A percentile compares a stretch with the other conserved stretches of the same genome.
These are phyloP conservation scores for Tetranychus truncatus DNA, from an alignment of 2,888 invertebrate genomes.

Conservation along the genomic window DNA sequence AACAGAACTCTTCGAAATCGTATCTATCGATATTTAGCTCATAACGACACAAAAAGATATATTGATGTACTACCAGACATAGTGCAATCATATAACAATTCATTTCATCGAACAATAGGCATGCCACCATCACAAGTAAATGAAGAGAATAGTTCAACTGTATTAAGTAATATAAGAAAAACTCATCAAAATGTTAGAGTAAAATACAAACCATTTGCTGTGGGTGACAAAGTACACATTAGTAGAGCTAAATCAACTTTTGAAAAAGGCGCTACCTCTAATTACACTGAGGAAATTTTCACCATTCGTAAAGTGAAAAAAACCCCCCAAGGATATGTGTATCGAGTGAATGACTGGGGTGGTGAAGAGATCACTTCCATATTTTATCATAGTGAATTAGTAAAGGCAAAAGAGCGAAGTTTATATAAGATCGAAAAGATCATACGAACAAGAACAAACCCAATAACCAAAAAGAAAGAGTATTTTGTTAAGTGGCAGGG, in stretches of 20 bases:
- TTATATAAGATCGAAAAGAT: neutral
- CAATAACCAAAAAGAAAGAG: neutral
- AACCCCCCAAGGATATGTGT: neutral
- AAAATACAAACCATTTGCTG: too few species aligned
- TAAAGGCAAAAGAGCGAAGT: neutral
- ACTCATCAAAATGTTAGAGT: too few species aligned
- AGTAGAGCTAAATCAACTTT: too few species aligned
- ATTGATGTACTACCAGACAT: slow-evolving; percentile 12
- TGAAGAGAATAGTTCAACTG: too few species aligned
- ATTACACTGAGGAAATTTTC: neutral
- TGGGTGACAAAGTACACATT: too few species aligned
- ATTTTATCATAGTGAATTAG: neutral
- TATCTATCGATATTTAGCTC: slow-evolving; percentile 28
- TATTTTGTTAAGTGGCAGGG: neutral
- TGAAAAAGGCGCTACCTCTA: neutral
- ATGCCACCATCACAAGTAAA: slow-evolving; percentile 8
- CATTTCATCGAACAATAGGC: slow-evolving; percentile 10
- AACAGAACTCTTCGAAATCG: slow-evolving; percentile 26
- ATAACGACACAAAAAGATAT: slow-evolving; percentile 25
- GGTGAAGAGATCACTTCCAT: neutral
- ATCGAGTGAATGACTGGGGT: neutral
- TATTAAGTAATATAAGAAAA: too few species aligned
- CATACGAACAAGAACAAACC: neutral
- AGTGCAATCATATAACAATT: slow-evolving; percentile 11
- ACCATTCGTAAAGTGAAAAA: neutral